Base-by-base conservation (phyloP, 2,888 invertebrate genomes). In the Xestia sexstrigata region DNA sequence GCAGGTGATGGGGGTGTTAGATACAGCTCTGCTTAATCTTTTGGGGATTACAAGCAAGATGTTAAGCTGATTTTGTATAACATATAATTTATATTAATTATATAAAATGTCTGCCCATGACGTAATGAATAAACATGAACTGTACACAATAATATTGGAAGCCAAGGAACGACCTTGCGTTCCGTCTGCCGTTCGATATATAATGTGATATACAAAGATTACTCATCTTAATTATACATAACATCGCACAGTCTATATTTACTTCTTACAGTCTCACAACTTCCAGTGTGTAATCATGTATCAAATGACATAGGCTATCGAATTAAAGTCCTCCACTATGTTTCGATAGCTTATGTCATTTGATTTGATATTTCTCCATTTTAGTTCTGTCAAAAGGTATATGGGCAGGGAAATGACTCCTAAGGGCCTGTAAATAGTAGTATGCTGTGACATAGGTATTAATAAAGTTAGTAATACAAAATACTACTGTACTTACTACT, bases 101-200 rank as follows among this genome's bases (percentile, higher is more conserved):
- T 68, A 62, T 70, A 66, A 15, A 9, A 58, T 58, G 30, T 58
- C 84, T 66, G 47, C 13, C 23, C 4, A 52, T 70, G 49, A 84
- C 26, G 58, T 52, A 30, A 39, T 58, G 66, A 72, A 69, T 72
- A 78, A 15, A 72, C 39, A 62, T 65, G 35, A 62, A 68, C 13
- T n/a, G 52, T 35, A 62, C 30, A 49, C 49, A 70, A 47, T 23
- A 68, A 68, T 66, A 76, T 63, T 67, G 39, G 47, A 60, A 74
- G 70, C 35, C 63, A 81, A 70, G n/a, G 45, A 83, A 74, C 81
- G 82, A 58, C 83, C 83, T 83, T 84, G 85, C 1, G 3, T 0
- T 26, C 23, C 62, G 66, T 69, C 84, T 76, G 49, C 42, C 52
- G 68, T 23, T 65, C 55, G 49, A 72, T 77, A 73, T 77, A 73